These are phyloP conservation scores for Doryteuthis pealeii DNA, from an alignment of 1,140 invertebrate genomes.

Conservation along the genomic window DNA sequence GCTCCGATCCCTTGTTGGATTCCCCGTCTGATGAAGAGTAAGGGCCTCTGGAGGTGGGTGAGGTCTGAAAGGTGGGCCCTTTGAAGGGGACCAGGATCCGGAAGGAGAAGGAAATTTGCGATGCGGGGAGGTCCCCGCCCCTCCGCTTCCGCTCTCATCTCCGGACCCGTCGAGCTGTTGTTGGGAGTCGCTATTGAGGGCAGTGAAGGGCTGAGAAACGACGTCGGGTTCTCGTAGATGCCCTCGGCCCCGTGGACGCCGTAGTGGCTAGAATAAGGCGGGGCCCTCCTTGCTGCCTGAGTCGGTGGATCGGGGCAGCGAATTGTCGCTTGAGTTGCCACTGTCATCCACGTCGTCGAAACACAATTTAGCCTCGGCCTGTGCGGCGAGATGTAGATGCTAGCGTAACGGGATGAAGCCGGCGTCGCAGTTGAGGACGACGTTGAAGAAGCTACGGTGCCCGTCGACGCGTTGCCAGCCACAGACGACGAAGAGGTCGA, in stretches of 20 bases:
- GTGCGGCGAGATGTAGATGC: conserved; percentile 54
- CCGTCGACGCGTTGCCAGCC: conserved; percentile 27
- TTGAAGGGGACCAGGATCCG: conserved; percentile 26
- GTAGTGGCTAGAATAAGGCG: conserved; percentile 37
- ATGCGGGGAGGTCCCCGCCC: not conserved
- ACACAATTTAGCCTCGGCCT: conserved; percentile 50
- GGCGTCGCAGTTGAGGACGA: conserved; percentile 24
- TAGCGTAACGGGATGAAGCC: conserved; percentile 50
- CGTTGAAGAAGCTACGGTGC: conserved; percentile 32
- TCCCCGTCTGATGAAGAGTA: not conserved
- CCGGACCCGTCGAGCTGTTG: not conserved
- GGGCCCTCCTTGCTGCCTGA: conserved; percentile 31
- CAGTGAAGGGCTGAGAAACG: conserved; percentile 36
- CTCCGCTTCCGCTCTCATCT: not conserved
- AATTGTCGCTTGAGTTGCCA: conserved; percentile 52
- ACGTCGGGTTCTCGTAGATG: conserved; percentile 33
- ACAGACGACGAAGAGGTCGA: conserved; percentile 25
- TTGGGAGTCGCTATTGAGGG: conserved; percentile 22
- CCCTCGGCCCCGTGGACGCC: conserved; percentile 35
- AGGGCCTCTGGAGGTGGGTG: conserved; percentile 16
- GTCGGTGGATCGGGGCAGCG: conserved; percentile 47
- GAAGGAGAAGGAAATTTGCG: conserved; percentile 4
- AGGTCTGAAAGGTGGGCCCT: conserved; percentile 20
- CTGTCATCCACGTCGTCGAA: conserved; percentile 48
- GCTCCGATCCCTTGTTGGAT: not conserved